Percentiles rank a stretch among this genome's conserved stretches.
Conservation (phyloP, 37 sponge, comb jelly and placozoan species). For the Corticium candelabrum region DNA sequence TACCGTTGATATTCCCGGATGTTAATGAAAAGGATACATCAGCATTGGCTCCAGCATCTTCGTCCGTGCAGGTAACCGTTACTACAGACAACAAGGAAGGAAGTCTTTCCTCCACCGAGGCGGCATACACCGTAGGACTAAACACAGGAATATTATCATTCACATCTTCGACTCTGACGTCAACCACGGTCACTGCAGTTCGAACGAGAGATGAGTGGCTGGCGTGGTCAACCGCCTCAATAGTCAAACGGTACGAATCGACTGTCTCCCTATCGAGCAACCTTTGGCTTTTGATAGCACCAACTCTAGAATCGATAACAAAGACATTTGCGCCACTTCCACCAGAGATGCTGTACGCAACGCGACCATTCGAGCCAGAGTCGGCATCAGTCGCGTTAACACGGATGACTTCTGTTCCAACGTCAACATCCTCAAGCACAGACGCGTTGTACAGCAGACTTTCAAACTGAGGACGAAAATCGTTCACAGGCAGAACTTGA, state of each 20-base stretch:
- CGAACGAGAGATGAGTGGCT: too few relatives aligned
- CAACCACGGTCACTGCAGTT: too few relatives aligned
- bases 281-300: constrained; percentile 15
- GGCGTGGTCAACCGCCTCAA: too few relatives aligned
- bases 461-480: background rate
- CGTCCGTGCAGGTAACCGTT: background rate
- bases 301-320: constrained; percentile 17
- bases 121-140: too few relatives aligned
- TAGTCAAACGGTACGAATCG: background rate
- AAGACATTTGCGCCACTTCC: background rate
- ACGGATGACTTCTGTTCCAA: background rate
- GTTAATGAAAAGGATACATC: background rate
- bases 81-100: background rate
- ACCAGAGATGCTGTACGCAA: background rate
- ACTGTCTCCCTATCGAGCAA: too few relatives aligned
- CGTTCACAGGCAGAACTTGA: background rate
- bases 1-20: background rate
- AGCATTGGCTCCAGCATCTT: background rate
- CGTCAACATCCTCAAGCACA: too few relatives aligned
- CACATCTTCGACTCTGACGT: too few relatives aligned
- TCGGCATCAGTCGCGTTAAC: background rate
- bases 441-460: too few relatives aligned
- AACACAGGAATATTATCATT: too few relatives aligned
- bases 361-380: background rate
- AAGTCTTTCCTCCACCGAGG: too few relatives aligned